Percentiles rank a stretch among this genome's conserved stretches.
Conservation (phyloP, 2,113 vertebrate genomes). For the Oryzias woworae region DNA sequence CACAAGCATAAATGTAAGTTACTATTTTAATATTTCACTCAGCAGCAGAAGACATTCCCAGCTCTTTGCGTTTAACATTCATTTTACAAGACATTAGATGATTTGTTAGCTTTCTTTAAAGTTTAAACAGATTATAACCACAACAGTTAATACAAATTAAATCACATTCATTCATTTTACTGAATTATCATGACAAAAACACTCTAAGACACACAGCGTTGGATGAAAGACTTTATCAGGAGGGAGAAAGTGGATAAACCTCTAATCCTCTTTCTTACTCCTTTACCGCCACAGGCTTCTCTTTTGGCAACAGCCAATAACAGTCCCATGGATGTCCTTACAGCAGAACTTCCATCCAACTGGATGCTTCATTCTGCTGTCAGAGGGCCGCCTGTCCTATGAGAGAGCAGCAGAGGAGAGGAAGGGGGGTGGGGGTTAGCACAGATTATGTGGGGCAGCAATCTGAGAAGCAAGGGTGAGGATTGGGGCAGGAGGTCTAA, state of each 20-base stretch:
- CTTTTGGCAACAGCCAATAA: conserved; percentile 2
- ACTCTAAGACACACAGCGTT: too few relatives aligned
- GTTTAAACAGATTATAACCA: neutral
- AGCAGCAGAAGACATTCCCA: neutral
- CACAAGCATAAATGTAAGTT: too few relatives aligned
- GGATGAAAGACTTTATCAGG: neutral
- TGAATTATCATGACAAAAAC: neutral
- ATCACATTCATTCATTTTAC: neutral
- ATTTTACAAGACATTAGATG: neutral
- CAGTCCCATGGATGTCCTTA: conserved; percentile 19
- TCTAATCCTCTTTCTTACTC: conserved; percentile 4
- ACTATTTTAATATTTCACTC: too few relatives aligned
- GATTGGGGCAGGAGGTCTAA: conserved; percentile 30
- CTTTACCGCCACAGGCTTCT: neutral
- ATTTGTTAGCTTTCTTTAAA: neutral
- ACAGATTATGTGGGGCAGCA: conserved; percentile 36
- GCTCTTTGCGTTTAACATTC: neutral
- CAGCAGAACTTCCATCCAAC: conserved; percentile 56
- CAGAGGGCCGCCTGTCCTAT: conserved; percentile 68
- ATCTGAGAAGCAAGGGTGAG: conserved; percentile 1
- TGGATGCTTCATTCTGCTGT: conserved; percentile 45
- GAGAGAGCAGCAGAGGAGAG: conserved; percentile 38
- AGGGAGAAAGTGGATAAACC: conserved; percentile 5
- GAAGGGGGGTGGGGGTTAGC: neutral
- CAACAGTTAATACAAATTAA: neutral